phyloP scores from a whole-genome alignment of 2,888 invertebrate species.

The Lasioglossum pauxillum region DNA sequence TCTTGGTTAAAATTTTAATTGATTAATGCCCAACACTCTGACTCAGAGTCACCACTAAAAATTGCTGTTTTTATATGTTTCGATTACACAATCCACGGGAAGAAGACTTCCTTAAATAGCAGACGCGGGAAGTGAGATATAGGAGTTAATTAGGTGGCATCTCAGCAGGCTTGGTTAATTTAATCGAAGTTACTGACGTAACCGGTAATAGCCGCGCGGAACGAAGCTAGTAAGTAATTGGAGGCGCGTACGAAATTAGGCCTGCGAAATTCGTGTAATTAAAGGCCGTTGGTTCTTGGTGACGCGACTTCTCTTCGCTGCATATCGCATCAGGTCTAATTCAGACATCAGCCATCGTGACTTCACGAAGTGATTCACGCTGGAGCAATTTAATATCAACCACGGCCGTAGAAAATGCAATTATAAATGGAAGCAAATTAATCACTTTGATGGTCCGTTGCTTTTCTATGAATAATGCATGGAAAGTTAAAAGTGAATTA shows the following conservation, averaged over 20 bases:
- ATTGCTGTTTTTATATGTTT: too few species aligned
- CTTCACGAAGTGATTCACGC: slow-evolving; percentile 47
- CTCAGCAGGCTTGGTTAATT: slow-evolving; percentile 68
- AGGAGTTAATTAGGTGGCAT: slow-evolving; percentile 45
- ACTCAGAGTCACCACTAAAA: too few species aligned
- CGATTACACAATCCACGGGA: neutral
- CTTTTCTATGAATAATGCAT: neutral
- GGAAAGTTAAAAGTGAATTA: neutral
- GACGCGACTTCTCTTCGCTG: slow-evolving; percentile 33
- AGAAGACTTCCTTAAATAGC: neutral
- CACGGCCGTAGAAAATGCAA: neutral
- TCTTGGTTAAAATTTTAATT: too few species aligned
- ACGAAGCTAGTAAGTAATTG: slow-evolving; percentile 73
- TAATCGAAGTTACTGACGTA: slow-evolving; percentile 73
- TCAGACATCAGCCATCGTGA: slow-evolving; percentile 32
- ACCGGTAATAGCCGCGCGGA: slow-evolving; percentile 39
- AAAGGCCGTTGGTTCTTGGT: slow-evolving; percentile 64
- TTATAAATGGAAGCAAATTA: slow-evolving; percentile 10
- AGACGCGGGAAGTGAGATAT: neutral
- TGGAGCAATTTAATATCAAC: slow-evolving; percentile 20
- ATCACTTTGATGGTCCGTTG: slow-evolving; percentile 5
- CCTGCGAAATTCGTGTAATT: slow-evolving; percentile 78
- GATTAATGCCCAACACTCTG: too few species aligned
- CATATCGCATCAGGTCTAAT: slow-evolving; percentile 47
- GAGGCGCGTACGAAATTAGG: slow-evolving; percentile 74